Evolutionary conservation across 2,113 vertebrate genomes (phyloP).

Genomic region (Saguinus imperator): DNA sequence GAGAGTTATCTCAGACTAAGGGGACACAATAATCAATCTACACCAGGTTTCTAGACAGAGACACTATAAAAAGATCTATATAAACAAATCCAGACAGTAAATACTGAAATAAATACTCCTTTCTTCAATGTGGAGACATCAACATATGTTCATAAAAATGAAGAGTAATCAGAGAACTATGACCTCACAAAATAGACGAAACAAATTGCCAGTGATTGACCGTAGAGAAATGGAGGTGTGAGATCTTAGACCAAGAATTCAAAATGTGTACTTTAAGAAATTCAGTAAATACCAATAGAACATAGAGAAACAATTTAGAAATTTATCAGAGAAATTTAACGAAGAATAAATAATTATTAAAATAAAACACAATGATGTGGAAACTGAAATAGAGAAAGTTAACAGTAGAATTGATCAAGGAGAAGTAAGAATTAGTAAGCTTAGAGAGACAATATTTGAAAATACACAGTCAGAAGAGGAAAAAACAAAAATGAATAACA

Average conservation of each 20-base stretch:
- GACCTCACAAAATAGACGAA: not conserved
- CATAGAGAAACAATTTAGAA: not conserved
- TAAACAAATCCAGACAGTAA: not conserved
- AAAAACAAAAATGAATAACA: not conserved
- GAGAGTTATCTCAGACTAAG: not conserved
- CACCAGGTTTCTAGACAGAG: not conserved
- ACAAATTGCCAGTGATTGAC: not conserved
- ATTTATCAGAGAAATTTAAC: not conserved
- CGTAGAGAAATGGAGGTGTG: not conserved
- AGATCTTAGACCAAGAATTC: not conserved
- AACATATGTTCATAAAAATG: not conserved
- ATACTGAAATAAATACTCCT: not conserved
- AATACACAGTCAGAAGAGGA: not conserved
- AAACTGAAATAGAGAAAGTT: not conserved
- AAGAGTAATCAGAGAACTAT: not conserved
- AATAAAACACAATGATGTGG: not conserved
- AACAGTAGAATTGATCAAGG: not conserved
- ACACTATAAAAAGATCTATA: not conserved
- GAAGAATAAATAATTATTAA: not conserved
- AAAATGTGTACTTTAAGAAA: not conserved
- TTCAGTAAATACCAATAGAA: not conserved
- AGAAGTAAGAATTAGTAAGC: not conserved
- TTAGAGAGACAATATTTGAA: not conserved
- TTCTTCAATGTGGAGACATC: not conserved
- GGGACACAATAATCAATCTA: not conserved